Evolutionary conservation across 2,797 vertebrate species (phyloP), one percentile per base, ranked within the genome.

Genomic region (Gymnopithys bicolor): DNA sequence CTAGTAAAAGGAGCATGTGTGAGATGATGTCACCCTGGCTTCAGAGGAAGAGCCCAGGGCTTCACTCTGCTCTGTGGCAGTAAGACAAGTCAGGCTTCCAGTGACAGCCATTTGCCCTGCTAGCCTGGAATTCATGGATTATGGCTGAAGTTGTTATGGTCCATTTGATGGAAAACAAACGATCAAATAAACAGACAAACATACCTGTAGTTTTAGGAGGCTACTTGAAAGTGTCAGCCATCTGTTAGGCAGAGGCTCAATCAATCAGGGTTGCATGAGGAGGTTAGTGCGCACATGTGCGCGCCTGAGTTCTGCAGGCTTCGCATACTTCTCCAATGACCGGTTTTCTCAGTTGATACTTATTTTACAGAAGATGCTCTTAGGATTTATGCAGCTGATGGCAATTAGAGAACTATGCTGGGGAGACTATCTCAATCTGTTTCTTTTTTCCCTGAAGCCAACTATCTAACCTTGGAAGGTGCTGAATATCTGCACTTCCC

Each of bases 321-420:
- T 79, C 58, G 93, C 94, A 95, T 97, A 91, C 94, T 97, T 98
- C 96, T 97, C 94, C 95, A 94, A 83, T 97, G 97, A 97, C 95
- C 87, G 43, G 27, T 77, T 97, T 96, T 96, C 96, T 84, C 92
- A 97, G 83, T 62, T 95, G 95, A 96, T 96, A 73, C 92, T 97
- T 96, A 90, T 56, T 97, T 97, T 97, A 95, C 95, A 95, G 95
- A 96, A 97, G 97, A 97, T 97, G 91, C 94, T 97, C 79, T 58
- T 88, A 93, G 93, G 89, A 94, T 97, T 97, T 97, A 87, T 18
- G 30, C 96, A 95, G 95, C 95, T 98, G 97, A 96, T 97, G 94
- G 82, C 85, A 96, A 97, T 98, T 97, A 97, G 94, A 92, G 84
- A 91, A 79, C 94, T 88, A 4, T 67, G 84, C 75, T 85, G 76